Evolutionary conservation across 2,888 invertebrate genomes (phyloP).

Genomic region (Eustalomyia histrio): DNA sequence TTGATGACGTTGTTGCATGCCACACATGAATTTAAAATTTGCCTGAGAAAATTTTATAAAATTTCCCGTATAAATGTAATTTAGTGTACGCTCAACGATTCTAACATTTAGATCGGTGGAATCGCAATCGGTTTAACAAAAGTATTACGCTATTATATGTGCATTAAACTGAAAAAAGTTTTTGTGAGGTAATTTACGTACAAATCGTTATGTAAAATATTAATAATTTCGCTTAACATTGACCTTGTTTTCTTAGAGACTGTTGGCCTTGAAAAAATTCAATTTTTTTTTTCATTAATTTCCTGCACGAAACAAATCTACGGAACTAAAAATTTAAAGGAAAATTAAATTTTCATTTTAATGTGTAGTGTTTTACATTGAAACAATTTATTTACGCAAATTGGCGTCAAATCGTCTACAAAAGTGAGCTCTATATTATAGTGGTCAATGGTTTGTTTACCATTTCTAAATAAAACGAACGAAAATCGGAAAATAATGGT

Average conservation of each 20-base stretch:
- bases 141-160: not conserved
- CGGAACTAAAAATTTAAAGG: not conserved
- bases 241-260: conserved; percentile 45
- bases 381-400: too few relatives aligned
- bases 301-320: not conserved
- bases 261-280: conserved; percentile 56
- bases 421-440: too few relatives aligned
- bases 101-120: conserved; percentile 47
- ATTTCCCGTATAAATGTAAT: conserved; percentile 33
- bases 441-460: too few relatives aligned
- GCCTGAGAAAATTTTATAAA: conserved; percentile 7
- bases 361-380: too few relatives aligned
- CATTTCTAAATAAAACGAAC: too few relatives aligned
- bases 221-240: conserved; percentile 40
- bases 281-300: conserved; percentile 22
- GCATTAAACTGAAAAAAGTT: not conserved
- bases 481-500: too few relatives aligned
- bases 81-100: conserved; percentile 51
- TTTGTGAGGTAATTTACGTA: conserved; percentile 38
- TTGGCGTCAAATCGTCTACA: too few relatives aligned
- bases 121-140: not conserved
- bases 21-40: not conserved
- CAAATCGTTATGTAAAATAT: conserved; percentile 22
- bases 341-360: too few relatives aligned
- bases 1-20: conserved; percentile 21